Evolutionary conservation across 2,797 vertebrate species (phyloP).

Genomic region (Dicrostonyx torquatus): DNA sequence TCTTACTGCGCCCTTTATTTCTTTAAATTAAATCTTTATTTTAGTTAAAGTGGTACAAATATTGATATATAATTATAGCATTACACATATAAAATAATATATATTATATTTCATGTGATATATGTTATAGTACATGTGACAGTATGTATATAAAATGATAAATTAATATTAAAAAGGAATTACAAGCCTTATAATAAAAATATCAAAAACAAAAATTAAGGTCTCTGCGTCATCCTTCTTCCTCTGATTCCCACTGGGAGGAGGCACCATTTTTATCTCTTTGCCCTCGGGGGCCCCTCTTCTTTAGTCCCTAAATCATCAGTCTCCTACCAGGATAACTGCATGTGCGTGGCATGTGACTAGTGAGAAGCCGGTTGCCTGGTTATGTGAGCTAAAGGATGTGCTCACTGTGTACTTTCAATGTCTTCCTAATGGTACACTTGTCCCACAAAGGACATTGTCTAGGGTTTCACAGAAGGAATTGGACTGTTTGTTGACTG

Average conservation of each 20-base stretch:
- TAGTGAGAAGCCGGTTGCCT: neutral
- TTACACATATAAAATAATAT: neutral
- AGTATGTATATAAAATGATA: neutral
- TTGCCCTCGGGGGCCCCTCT: neutral
- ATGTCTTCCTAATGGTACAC: neutral
- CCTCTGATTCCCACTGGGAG: neutral
- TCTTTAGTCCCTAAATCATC: neutral
- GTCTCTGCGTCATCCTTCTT: neutral
- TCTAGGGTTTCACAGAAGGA: neutral
- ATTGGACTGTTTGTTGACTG: constrained; percentile 4
- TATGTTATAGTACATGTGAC: neutral
- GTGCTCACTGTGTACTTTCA: neutral
- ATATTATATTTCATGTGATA: neutral
- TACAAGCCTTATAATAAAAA: constrained; percentile 28
- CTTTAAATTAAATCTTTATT: constrained; percentile 31
- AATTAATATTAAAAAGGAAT: neutral
- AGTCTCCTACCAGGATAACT: neutral
- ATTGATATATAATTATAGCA: neutral
- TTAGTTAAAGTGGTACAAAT: constrained; percentile 1
- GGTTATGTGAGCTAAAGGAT: neutral
- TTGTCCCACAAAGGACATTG: neutral
- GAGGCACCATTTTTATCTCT: neutral
- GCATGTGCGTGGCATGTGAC: neutral
- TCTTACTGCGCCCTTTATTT: neutral
- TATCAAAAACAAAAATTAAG: neutral